Conservation (phyloP, 64 coral and sea anemone species). For the Pocillopora verrucosa region DNA sequence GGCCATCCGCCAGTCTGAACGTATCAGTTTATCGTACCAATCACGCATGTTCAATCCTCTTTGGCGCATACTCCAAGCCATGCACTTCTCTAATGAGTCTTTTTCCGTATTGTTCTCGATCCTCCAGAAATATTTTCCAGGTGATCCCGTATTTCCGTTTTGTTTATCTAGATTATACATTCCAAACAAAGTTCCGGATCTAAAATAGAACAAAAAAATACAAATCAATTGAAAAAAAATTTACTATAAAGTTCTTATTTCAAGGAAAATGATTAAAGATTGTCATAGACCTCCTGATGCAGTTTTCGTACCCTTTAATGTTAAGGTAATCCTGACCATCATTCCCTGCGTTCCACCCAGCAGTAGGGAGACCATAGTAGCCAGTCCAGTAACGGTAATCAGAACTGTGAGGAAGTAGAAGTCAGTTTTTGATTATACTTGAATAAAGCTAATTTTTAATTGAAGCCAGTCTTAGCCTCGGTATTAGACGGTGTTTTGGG, state of each 20-base stretch:
- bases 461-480: too few relatives aligned
- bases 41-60: too few relatives aligned
- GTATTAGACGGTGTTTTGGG: too few relatives aligned
- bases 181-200: background rate
- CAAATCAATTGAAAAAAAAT: too few relatives aligned
- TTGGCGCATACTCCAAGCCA: background rate
- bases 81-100: constrained; percentile 1
- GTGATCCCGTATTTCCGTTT: background rate
- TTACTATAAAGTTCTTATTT: too few relatives aligned
- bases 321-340: constrained; percentile 3
- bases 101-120: background rate
- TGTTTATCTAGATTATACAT: background rate
- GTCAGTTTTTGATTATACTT: background rate
- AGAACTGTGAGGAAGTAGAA: background rate
- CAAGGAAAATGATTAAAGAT: too few relatives aligned
- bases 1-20: background rate
- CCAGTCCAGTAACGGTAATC: constrained; percentile 2
- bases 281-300: too few relatives aligned
- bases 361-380: background rate
- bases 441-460: too few relatives aligned
- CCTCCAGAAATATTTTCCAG: constrained; percentile 22
- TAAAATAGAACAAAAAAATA: too few relatives aligned
- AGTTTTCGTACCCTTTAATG: constrained; percentile 1
- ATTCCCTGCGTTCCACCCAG: constrained; percentile 45
- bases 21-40: background rate